A percentile compares a stretch with the other conserved stretches of the same genome.
phyloP scores from a whole-genome alignment of 2,888 invertebrate species.

The Acanthococcus lagerstroemiae region DNA sequence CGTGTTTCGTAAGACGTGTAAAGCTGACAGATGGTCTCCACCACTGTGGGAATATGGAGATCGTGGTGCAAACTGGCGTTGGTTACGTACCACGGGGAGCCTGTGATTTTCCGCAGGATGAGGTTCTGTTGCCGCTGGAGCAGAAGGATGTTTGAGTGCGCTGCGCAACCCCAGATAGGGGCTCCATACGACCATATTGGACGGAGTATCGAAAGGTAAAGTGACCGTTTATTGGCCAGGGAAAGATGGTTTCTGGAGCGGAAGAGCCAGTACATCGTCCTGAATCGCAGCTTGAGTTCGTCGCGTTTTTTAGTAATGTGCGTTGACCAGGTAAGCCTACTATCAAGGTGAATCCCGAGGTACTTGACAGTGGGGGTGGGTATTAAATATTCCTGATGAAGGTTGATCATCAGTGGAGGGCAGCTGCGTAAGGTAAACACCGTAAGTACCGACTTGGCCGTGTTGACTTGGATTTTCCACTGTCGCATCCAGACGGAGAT shows the following conservation, averaged over 20 bases:
- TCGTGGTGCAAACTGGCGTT: conserved; percentile 9
- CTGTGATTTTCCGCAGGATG: neutral
- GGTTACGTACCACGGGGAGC: conserved; percentile 15
- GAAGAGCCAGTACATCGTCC: neutral
- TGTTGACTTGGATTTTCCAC: neutral
- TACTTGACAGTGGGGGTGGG: neutral
- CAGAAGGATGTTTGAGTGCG: conserved; percentile 2
- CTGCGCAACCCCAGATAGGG: conserved; percentile 6
- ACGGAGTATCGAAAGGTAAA: conserved; percentile 8
- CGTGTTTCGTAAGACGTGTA: neutral
- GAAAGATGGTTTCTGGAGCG: conserved; percentile 1
- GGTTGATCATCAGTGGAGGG: neutral
- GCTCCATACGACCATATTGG: conserved; percentile 17
- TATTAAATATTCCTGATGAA: neutral
- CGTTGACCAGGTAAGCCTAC: neutral
- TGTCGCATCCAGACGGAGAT: neutral
- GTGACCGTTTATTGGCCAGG: conserved; percentile 5
- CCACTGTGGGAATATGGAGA: conserved; percentile 2
- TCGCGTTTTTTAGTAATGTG: neutral
- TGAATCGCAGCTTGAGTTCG: neutral
- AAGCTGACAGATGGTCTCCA: neutral
- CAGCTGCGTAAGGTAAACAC: neutral
- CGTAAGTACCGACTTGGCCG: neutral
- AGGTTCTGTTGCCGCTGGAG: conserved; percentile 12
- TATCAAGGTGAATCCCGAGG: neutral